Evolutionary conservation across 2,888 invertebrate genomes (phyloP), one percentile per base, ranked within the genome.

Genomic region (Zonitis immaculata): DNA sequence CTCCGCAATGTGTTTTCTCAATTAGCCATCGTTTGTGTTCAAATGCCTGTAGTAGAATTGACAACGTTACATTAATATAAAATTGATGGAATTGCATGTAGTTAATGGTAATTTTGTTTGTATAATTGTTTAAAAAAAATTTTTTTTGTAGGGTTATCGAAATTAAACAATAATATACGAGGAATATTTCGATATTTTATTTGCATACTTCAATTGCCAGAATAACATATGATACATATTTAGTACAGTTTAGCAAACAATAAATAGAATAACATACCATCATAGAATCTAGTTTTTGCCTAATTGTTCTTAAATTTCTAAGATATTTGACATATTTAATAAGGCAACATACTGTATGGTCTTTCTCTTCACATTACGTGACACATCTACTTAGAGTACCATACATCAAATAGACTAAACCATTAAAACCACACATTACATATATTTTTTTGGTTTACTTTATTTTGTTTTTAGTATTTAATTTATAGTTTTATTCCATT

Each of bases 21-120:
- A 72, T 72, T 73, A 70, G 70, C 66, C 64, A 67, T 60, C 66
- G 69, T 73, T 73, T 71, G 68, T 67, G n/a, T n/a, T 61, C 68
- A 73, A 73, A 72, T 73, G 65, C 67, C 71, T 70, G 70, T 67
- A 71, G 68, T 71, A 70, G 70, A 66, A 42, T 28, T 44, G 39
- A 50, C 27, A 43, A 11, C 6, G 18, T 26, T 28, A 27, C 42
- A 28, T 39, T 43, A 8, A 22, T n/a, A 27, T 7, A 44, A 14
- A 14, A n/a, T 20, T 43, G 25, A 43, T 26, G 12, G 6, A 12
- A 26, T 22, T 28, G 6, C 22, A 44, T 44, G n/a, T 3, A 16
- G 14, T 45, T n/a, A n/a, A n/a, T n/a, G n/a, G n/a, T n/a, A n/a
- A n/a, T n/a, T n/a, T n/a, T n/a, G n/a, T n/a, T n/a, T n/a, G n/a